Percentiles rank a stretch among this genome's conserved stretches.
Conservation (phyloP, 2,888 invertebrate genomes). For the Nymphalis polychloros region DNA sequence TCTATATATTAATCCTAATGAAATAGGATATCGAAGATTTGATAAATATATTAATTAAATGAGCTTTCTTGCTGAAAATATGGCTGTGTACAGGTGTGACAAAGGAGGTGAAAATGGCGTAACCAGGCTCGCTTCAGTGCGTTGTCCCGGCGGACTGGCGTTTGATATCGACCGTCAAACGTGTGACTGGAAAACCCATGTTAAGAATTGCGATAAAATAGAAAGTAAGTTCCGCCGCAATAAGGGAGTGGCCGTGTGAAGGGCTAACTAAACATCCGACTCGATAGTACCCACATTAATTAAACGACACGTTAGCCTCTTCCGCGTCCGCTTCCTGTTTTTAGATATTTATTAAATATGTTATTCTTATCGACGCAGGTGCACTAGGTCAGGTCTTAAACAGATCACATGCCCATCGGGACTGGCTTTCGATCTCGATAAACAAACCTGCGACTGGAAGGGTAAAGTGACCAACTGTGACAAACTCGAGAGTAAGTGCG, state of each 20-base stretch:
- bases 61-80: constrained; percentile 51
- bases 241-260: constrained; percentile 72
- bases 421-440: constrained; percentile 98
- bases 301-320: constrained; percentile 58
- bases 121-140: constrained; percentile 92
- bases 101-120: constrained; percentile 92
- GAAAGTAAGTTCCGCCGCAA: constrained; percentile 91
- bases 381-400: constrained; percentile 97
- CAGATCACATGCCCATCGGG: constrained; percentile 98
- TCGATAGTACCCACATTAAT: constrained; percentile 33
- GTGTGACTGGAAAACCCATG: constrained; percentile 98
- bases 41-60: constrained; percentile 7
- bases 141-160: constrained; percentile 94
- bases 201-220: constrained; percentile 96
- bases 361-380: constrained; percentile 86
- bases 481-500: constrained; percentile 96
- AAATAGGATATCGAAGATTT: too few species aligned
- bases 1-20: too few species aligned
- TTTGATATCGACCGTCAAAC: constrained; percentile 97
- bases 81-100: constrained; percentile 91
- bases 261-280: constrained; percentile 64
- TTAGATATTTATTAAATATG: constrained; percentile 67
- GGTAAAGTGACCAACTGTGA: constrained; percentile 98
- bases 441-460: constrained; percentile 99
- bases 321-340: constrained; percentile 70